Percentiles rank a stretch among this genome's conserved stretches.
Evolutionary conservation across 2,797 vertebrate genomes (phyloP).

Genomic region (Dromococcyx pavoninus): DNA sequence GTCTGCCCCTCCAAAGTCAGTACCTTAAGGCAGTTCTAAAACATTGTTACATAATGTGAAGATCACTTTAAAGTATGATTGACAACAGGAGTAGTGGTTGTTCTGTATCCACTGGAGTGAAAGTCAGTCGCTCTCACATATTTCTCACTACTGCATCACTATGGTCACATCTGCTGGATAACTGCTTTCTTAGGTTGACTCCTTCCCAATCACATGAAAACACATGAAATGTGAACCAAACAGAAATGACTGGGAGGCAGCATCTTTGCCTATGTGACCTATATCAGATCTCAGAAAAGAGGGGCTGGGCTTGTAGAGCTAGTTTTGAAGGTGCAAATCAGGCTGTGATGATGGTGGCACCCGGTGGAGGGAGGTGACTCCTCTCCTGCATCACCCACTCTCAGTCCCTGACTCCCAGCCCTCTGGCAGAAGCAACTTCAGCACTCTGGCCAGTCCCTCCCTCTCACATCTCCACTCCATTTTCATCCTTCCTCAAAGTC

Average conservation of each 20-base stretch:
- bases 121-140: not conserved
- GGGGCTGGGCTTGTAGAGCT: not conserved
- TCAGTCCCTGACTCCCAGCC: accelerated
- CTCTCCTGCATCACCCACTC: not conserved
- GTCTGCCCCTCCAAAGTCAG: not conserved
- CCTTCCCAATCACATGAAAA: not conserved
- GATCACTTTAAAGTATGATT: not conserved
- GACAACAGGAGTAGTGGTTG: not conserved
- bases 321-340: not conserved
- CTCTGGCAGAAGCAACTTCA: no score
- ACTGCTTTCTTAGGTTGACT: not conserved
- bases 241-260: not conserved
- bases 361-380: not conserved
- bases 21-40: not conserved
- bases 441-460: not conserved
- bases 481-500: not conserved
- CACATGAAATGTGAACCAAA: not conserved
- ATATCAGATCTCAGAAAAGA: not conserved
- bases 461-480: not conserved
- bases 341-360: not conserved
- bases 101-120: not conserved
- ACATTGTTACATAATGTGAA: not conserved
- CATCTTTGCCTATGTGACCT: not conserved
- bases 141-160: not conserved
- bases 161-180: not conserved